Evolutionary conservation across 1,140 invertebrate species (phyloP).

Genomic region (Sipha flava): DNA sequence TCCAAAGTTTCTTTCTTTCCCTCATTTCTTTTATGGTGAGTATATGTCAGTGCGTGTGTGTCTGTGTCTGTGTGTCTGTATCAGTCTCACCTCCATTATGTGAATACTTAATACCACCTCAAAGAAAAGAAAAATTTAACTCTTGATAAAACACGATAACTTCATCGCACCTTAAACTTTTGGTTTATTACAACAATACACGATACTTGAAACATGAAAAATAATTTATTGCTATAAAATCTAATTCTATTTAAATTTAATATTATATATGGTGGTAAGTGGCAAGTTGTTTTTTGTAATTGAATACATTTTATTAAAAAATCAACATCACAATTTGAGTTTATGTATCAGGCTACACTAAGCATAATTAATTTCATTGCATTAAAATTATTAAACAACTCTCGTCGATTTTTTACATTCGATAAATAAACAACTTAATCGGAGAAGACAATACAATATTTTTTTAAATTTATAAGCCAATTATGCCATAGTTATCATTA

Average conservation of each 20-base stretch:
- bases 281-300: too few relatives aligned
- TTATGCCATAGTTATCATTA: background rate
- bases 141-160: slow-evolving; percentile 20
- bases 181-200: slow-evolving; percentile 3
- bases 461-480: too few relatives aligned
- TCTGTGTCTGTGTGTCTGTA: background rate
- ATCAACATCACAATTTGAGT: too few relatives aligned
- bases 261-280: too few relatives aligned
- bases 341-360: too few relatives aligned
- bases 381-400: background rate
- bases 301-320: too few relatives aligned
- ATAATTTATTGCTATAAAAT: too few relatives aligned
- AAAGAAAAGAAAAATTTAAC: background rate
- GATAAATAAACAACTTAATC: background rate
- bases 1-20: background rate
- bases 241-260: too few relatives aligned
- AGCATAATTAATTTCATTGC: background rate
- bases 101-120: background rate
- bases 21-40: background rate
- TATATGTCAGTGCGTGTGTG: background rate
- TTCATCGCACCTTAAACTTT: background rate
- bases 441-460: background rate
- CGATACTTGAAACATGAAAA: background rate
- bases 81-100: background rate
- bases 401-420: background rate